phyloP scores from a whole-genome alignment of 2,888 invertebrate species.

The Maniola hyperantus region DNA sequence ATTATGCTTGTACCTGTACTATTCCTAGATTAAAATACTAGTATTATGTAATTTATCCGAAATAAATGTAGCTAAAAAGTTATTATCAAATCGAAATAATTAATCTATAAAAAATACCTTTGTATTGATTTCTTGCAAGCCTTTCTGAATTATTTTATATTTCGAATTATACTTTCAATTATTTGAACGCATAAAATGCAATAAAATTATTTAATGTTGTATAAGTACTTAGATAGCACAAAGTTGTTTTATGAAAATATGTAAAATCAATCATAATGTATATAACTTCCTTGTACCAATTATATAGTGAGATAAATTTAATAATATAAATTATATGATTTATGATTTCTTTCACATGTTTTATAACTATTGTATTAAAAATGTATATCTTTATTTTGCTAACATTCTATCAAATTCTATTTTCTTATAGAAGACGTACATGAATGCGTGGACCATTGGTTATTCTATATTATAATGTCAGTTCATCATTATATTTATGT shows the following conservation, averaged over 20 bases:
- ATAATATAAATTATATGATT: neutral
- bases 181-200: slow-evolving; percentile 61
- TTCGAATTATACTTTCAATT: neutral
- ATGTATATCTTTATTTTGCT: neutral
- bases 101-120: neutral
- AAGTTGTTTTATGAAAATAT: slow-evolving; percentile 46
- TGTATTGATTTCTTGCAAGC: slow-evolving; percentile 30
- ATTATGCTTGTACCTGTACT: slow-evolving; percentile 30
- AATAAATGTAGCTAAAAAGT: slow-evolving; percentile 16
- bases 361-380: neutral
- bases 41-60: slow-evolving; percentile 21
- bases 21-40: slow-evolving; percentile 19
- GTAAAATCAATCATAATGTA: slow-evolving; percentile 43
- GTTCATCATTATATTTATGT: neutral
- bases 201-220: slow-evolving; percentile 48
- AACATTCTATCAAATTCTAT: slow-evolving; percentile 7
- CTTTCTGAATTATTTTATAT: neutral
- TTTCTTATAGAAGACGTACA: slow-evolving; percentile 5
- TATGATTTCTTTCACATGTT: neutral
- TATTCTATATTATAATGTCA: neutral
- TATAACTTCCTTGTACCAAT: slow-evolving; percentile 10
- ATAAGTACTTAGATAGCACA: slow-evolving; percentile 62
- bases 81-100: neutral
- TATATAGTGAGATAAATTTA: neutral
- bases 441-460: slow-evolving; percentile 8